phyloP scores from a whole-genome alignment of 1,140 invertebrate species.

The Drosophila jambulina region DNA sequence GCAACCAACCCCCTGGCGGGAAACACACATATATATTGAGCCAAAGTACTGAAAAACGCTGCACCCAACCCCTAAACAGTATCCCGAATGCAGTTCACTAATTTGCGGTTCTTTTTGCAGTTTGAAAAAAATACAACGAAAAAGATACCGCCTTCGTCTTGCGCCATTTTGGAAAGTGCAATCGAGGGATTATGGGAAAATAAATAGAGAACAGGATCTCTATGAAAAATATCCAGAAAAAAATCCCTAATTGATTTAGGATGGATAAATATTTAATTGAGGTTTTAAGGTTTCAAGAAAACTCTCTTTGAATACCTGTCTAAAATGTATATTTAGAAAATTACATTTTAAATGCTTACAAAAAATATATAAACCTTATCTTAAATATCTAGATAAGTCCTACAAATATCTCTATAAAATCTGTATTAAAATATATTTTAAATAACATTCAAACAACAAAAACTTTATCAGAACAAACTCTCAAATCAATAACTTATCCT shows the following conservation, averaged over 20 bases:
- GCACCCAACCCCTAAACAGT: conserved; percentile 16
- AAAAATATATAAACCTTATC: not conserved
- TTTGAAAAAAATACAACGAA: not conserved
- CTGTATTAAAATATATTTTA: not conserved
- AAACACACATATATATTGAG: conserved; percentile 11
- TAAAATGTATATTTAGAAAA: not conserved
- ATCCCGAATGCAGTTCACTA: conserved; percentile 32
- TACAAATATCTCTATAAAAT: not conserved
- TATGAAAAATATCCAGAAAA: too few species aligned
- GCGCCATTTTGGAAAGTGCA: conserved; percentile 78
- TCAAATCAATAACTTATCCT: not conserved
- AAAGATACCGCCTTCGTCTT: conserved; percentile 34
- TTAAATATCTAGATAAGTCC: not conserved
- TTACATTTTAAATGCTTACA: not conserved
- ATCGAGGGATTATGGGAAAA: conserved; percentile 32
- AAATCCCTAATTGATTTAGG: too few species aligned
- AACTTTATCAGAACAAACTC: not conserved
- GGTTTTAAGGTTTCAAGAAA: not conserved
- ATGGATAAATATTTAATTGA: not conserved
- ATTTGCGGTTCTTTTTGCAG: conserved; percentile 45
- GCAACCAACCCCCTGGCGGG: conserved; percentile 32
- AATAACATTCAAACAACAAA: not conserved
- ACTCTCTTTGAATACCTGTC: not conserved
- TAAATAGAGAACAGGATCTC: not conserved
- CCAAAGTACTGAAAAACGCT: conserved; percentile 14